Percentiles rank a stretch among this genome's conserved stretches.
phyloP scores from a whole-genome alignment of 1,140 invertebrate species.

The Gonatopus flavifemur region DNA sequence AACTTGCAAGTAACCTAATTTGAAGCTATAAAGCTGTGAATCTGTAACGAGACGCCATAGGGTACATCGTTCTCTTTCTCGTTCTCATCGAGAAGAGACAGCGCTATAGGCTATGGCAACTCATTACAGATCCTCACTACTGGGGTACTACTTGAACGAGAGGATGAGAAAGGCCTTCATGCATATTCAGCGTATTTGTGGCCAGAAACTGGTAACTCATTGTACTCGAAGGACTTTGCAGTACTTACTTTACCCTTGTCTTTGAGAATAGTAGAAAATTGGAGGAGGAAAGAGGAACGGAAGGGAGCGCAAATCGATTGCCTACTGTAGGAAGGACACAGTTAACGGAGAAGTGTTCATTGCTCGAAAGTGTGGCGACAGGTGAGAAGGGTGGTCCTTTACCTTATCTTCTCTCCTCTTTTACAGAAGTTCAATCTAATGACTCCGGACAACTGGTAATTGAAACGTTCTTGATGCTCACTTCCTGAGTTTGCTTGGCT shows the following conservation, averaged over 20 bases:
- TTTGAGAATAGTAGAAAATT: constrained; percentile 2
- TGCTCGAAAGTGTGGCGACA: constrained; percentile 21
- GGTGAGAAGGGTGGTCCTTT: constrained; percentile 23
- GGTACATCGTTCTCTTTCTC: constrained; percentile 21
- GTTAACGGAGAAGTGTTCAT: constrained; percentile 29
- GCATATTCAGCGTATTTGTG: constrained; percentile 54
- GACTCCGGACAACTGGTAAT: constrained; percentile 23
- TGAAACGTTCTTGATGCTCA: constrained; percentile 16
- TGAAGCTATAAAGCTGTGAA: constrained; percentile 48
- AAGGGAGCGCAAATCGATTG: not conserved
- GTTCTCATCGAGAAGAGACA: constrained; percentile 20
- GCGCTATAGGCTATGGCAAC: not conserved
- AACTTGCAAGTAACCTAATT: constrained; percentile 49
- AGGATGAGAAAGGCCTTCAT: constrained; percentile 34
- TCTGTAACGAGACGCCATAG: no score
- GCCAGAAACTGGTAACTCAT: constrained; percentile 43
- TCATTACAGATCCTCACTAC: not conserved
- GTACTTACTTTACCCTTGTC: constrained; percentile 21
- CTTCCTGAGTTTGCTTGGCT: constrained; percentile 9
- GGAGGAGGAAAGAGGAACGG: not conserved
- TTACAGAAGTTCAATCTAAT: constrained; percentile 28
- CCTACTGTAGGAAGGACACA: constrained; percentile 33
- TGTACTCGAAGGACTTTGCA: constrained; percentile 35
- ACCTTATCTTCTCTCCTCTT: constrained; percentile 9
- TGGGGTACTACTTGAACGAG: not conserved